Percentiles rank a stretch among this genome's conserved stretches.
Evolutionary conservation across 2,113 vertebrate species (phyloP).

Genomic region (Hymenochirus boettgeri): DNA sequence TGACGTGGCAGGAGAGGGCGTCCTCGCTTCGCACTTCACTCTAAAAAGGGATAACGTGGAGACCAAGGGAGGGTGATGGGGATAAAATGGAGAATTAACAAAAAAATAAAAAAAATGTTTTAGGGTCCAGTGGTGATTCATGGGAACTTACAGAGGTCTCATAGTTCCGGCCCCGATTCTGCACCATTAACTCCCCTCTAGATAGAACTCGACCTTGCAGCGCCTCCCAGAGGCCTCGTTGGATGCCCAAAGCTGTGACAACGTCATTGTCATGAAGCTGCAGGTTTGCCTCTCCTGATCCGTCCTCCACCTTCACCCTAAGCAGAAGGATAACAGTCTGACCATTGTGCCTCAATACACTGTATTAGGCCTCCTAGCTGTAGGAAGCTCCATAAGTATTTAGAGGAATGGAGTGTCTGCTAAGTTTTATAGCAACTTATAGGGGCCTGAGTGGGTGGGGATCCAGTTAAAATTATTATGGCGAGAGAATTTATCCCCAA

Average conservation of each 20-base stretch:
- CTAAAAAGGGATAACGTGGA: conserved; percentile 1
- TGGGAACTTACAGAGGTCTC: conserved; percentile 49
- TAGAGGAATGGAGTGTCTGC: too few species aligned
- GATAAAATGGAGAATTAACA: conserved; percentile 10
- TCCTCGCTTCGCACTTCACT: conserved; percentile 11
- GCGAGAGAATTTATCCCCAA: too few species aligned
- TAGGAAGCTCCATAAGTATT: too few species aligned
- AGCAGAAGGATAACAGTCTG: too few species aligned
- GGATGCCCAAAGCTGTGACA: conserved; percentile 60
- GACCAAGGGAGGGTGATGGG: neutral
- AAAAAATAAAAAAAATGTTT: conserved; percentile 17
- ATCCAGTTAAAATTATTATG: too few species aligned
- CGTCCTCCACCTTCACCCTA: conserved; percentile 74
- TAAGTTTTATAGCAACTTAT: too few species aligned
- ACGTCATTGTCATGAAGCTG: conserved; percentile 62
- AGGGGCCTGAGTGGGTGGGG: too few species aligned
- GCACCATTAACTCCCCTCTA: conserved; percentile 62
- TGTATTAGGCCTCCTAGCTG: too few species aligned
- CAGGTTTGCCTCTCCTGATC: conserved; percentile 71
- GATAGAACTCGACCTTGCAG: conserved; percentile 64
- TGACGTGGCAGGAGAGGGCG: conserved; percentile 2
- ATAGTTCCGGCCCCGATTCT: conserved; percentile 57
- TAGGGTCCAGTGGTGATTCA: too few species aligned
- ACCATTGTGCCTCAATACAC: too few species aligned
- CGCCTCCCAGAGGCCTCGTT: conserved; percentile 67